Evolutionary conservation across 2,797 vertebrate genomes (phyloP).

Genomic region (Otolemur crassicaudatus): DNA sequence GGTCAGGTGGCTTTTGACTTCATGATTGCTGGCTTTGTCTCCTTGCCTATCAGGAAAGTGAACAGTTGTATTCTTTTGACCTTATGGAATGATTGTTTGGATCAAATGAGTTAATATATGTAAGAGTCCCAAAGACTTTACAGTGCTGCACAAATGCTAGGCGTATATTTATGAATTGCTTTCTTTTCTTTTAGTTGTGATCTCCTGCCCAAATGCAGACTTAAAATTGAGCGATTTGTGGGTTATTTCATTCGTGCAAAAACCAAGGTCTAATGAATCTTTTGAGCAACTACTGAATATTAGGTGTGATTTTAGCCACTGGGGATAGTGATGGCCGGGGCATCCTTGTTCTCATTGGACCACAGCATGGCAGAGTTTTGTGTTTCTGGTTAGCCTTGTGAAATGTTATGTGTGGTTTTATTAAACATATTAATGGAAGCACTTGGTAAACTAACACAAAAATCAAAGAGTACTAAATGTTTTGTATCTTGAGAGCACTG

Average conservation of each 20-base stretch:
- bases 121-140: neutral
- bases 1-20: neutral
- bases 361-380: neutral
- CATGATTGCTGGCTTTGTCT: neutral
- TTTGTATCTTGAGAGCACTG: constrained; percentile 3
- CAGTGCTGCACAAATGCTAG: neutral
- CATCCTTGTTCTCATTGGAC: neutral
- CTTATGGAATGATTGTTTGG: neutral
- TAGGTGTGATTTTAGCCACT: neutral
- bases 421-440: neutral
- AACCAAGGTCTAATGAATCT: neutral
- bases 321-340: neutral
- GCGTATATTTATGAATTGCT: neutral
- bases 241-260: neutral
- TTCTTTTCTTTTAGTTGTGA: neutral
- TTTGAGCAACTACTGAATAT: neutral
- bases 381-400: neutral
- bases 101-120: neutral
- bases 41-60: neutral
- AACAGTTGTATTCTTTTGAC: neutral
- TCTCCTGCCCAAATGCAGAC: neutral
- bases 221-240: neutral
- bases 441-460: constrained; percentile 10
- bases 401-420: constrained; percentile 38
- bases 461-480: neutral